phyloP scores from a whole-genome alignment of 1,140 invertebrate species.

The Bombyx mandarina region DNA sequence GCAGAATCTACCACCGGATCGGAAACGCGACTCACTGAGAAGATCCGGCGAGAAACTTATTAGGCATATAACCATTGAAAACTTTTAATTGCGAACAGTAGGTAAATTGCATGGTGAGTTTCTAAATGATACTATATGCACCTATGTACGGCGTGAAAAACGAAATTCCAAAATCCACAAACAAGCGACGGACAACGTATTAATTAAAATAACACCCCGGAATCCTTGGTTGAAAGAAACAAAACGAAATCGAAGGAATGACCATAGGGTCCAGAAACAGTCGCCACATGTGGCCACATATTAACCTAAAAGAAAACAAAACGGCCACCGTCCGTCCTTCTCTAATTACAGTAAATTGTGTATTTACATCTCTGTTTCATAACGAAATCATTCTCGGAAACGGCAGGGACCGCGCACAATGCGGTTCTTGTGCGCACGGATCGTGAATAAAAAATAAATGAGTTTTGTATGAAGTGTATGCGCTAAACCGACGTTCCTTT shows the following conservation, averaged over 20 bases:
- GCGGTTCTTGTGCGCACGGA: slow-evolving; percentile 49
- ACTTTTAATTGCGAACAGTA: too few species aligned
- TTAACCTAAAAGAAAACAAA: slow-evolving; percentile 64
- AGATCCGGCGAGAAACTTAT: too few species aligned
- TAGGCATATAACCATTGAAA: too few species aligned
- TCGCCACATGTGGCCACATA: slow-evolving; percentile 66
- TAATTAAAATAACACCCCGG: slow-evolving; percentile 42
- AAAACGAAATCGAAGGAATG: slow-evolving; percentile 42
- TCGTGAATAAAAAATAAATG: slow-evolving; percentile 36
- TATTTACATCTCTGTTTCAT: slow-evolving; percentile 23
- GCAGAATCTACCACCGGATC: too few species aligned
- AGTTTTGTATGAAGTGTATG: slow-evolving; percentile 21
- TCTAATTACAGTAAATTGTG: slow-evolving; percentile 11
- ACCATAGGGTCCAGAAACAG: slow-evolving; percentile 65
- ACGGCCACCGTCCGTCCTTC: slow-evolving; percentile 30
- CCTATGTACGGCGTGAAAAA: neutral
- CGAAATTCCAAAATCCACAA: neutral
- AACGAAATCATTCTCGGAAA: slow-evolving; percentile 64
- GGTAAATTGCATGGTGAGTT: too few species aligned
- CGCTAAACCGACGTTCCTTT: slow-evolving; percentile 21
- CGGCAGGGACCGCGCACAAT: slow-evolving; percentile 49
- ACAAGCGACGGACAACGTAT: slow-evolving; percentile 15
- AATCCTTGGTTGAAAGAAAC: slow-evolving; percentile 24
- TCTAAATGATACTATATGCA: too few species aligned
- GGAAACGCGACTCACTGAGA: too few species aligned